Base-by-base conservation (phyloP, 2,113 vertebrate species). In the Lipophrys pholis region DNA sequence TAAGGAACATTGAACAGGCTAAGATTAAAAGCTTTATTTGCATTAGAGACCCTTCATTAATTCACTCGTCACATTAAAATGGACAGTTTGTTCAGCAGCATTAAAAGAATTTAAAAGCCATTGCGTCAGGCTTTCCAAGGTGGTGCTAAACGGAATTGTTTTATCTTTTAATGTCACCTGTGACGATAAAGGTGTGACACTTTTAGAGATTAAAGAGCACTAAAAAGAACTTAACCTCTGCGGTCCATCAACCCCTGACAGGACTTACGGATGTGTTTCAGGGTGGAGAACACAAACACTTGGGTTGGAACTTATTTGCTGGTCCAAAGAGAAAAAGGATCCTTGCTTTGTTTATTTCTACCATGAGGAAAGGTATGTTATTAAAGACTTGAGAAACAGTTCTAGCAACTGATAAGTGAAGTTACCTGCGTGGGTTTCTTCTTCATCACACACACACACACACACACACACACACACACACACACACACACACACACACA, bases 401-500 rank as follows among this genome's bases (percentile, higher is more conserved):
- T 80, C 43, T 16, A 36, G 6, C 63, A 15, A 35, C 52, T 38
- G 9, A 36, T 60, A 8, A 52, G 46, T 48, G 10, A 69, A 73
- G 5, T 40, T 39, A 30, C 21, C 62, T 15, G 30, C 46, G 38
- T 15, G 15, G 17, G 56, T 43, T 21, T 75, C 50, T 43, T 53
- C 65, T 49, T 70, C 54, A 70, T 73, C 21, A 30, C 21, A 30
- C 21, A 30, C 62, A 50, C 63, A 65, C 73, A 64, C 69, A 73
- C 75, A 74, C 73, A 61, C 71, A 82, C 73, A 64, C 69, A 73
- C 75, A 74, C 73, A 61, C 71, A 82, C 73, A 64, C 69, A 73
- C 75, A 74, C 73, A 61, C 71, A 82, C 73, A 64, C 69, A 73
- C 75, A 74, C 73, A 61, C 71, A 82, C 73, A 64, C 69, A 73